Evolutionary conservation across 1,140 invertebrate species (phyloP).

Genomic region (Berghia stephanieae): DNA sequence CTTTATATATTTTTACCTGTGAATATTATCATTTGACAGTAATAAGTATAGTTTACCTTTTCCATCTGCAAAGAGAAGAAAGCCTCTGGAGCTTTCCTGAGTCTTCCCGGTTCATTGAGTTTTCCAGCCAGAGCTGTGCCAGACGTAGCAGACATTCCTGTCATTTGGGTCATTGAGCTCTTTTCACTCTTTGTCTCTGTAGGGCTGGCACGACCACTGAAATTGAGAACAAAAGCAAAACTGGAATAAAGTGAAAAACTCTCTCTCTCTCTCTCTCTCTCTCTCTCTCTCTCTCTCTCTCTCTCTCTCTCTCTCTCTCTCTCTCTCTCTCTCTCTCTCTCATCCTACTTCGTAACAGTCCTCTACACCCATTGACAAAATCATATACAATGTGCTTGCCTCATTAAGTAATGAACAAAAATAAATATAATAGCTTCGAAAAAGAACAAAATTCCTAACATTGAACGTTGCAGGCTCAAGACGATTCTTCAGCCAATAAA

Average conservation of each 20-base stretch:
- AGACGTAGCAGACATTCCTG: slow-evolving; percentile 50
- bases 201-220: slow-evolving; percentile 55
- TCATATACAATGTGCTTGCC: no score
- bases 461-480: no score
- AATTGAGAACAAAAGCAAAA: neutral
- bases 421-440: no score
- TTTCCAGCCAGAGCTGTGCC: slow-evolving; percentile 42
- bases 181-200: slow-evolving; percentile 64
- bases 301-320: no score
- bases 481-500: no score
- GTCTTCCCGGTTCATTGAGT: slow-evolving; percentile 32
- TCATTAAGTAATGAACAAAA: no score
- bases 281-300: neutral
- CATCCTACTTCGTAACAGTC: no score
- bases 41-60: slow-evolving; percentile 52
- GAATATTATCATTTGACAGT: no score
- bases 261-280: neutral
- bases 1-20: no score
- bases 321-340: no score
- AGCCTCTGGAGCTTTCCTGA: slow-evolving; percentile 53
- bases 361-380: no score
- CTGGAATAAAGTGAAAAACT: neutral
- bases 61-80: slow-evolving; percentile 66
- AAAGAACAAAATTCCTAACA: no score
- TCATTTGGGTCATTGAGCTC: slow-evolving; percentile 58